Percentiles rank a stretch among this genome's conserved stretches.
These are phyloP conservation scores for Thunnus albacares DNA, from an alignment of 2,797 vertebrate species.

Conservation along the genomic window DNA sequence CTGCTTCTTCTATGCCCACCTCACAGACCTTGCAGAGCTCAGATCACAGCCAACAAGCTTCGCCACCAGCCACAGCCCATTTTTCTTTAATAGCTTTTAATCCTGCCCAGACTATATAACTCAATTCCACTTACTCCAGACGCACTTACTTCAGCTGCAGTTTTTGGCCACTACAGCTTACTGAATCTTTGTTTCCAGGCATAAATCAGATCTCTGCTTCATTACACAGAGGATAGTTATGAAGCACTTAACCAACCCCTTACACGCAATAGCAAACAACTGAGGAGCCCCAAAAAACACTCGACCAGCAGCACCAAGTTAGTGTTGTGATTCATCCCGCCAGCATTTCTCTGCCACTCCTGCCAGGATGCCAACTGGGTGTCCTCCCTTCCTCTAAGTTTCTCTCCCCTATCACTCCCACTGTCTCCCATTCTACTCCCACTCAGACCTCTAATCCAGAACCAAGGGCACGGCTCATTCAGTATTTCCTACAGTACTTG, in stretches of 20 bases:
- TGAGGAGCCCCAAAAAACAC: slow-evolving; percentile 23
- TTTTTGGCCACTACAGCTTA: slow-evolving; percentile 1
- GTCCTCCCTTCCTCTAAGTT: slow-evolving; percentile 43
- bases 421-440: slow-evolving; percentile 41
- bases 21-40: slow-evolving; percentile 43
- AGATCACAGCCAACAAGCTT: slow-evolving; percentile 38
- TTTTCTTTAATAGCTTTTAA: slow-evolving; percentile 40
- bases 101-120: slow-evolving; percentile 21
- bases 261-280: slow-evolving; percentile 19
- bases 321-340: slow-evolving; percentile 76
- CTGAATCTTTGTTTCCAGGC: slow-evolving; percentile 43
- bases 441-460: slow-evolving; percentile 46
- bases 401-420: slow-evolving; percentile 35
- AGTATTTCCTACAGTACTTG: slow-evolving; percentile 38
- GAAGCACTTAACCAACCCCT: slow-evolving; percentile 21
- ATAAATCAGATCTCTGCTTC: slow-evolving; percentile 7
- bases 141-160: slow-evolving; percentile 14
- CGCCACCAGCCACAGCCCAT: slow-evolving; percentile 8
- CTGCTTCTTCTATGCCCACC: slow-evolving; percentile 47
- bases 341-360: slow-evolving; percentile 69
- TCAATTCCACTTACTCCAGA: slow-evolving; percentile 40
- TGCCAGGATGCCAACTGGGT: slow-evolving; percentile 50
- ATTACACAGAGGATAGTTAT: slow-evolving; percentile 12
- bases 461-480: slow-evolving; percentile 46
- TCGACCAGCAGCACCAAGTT: slow-evolving; percentile 61